phyloP scores from a whole-genome alignment of 2,888 invertebrate species.

The Periphyllus acericola region DNA sequence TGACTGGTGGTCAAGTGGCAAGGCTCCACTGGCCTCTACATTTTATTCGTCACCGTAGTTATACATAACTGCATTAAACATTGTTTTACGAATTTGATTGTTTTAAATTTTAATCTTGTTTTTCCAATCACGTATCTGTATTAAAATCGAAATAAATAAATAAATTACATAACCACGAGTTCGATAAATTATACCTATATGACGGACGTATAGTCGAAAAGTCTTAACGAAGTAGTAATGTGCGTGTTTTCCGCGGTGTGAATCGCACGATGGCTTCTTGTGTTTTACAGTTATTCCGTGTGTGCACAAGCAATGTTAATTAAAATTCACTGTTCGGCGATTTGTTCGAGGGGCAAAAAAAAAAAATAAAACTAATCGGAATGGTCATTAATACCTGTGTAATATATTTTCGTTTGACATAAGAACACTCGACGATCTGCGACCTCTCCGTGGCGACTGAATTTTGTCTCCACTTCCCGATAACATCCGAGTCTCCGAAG shows the following conservation, averaged over 20 bases:
- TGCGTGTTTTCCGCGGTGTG: neutral
- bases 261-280: neutral
- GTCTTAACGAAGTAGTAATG: no score
- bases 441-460: neutral
- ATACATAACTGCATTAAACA: no score
- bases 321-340: neutral
- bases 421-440: neutral
- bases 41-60: no score
- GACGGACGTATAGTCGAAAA: no score
- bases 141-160: no score
- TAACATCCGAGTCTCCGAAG: neutral
- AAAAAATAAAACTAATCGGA: neutral
- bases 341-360: neutral
- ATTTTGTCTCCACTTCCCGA: neutral
- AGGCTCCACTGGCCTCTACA: no score
- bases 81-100: no score
- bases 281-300: neutral
- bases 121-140: no score
- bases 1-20: no score
- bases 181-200: no score
- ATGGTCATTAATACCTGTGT: neutral
- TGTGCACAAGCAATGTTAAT: neutral
- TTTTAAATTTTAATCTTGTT: no score
- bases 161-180: no score
- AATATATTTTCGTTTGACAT: neutral